Conservation (phyloP, 2,888 invertebrate genomes). For the Digitonthophagus gazella region DNA sequence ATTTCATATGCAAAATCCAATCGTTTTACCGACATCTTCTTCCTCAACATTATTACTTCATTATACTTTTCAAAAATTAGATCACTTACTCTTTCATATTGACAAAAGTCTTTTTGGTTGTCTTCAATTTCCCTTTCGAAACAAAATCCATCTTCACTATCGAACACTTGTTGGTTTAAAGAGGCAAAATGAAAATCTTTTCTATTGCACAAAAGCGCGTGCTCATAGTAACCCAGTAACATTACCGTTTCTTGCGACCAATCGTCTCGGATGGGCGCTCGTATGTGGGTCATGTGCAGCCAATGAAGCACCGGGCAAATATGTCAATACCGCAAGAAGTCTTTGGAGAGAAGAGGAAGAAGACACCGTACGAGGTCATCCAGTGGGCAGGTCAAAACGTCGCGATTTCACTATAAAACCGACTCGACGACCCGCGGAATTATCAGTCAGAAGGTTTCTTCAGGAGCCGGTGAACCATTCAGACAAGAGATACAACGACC, state of each 20-base stretch:
- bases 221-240: conserved; percentile 14
- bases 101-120: background rate
- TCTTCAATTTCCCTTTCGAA: background rate
- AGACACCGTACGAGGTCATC: conserved; percentile 36
- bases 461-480: background rate
- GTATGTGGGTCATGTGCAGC: conserved; percentile 45
- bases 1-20: background rate
- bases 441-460: conserved; percentile 42
- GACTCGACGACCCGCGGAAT: conserved; percentile 40
- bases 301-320: conserved; percentile 45
- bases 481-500: background rate
- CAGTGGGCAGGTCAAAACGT: conserved; percentile 48
- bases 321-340: conserved; percentile 38
- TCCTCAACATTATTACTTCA: background rate
- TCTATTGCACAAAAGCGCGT: background rate
- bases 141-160: background rate
- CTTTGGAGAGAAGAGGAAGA: conserved; percentile 25
- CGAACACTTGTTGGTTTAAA: background rate
- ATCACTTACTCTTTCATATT: background rate
- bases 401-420: conserved; percentile 46
- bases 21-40: background rate
- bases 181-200: background rate
- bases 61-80: background rate
- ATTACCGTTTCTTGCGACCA: conserved; percentile 34
- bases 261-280: conserved; percentile 29